A percentile compares a stretch with the other conserved stretches of the same genome.
These are phyloP conservation scores for Spisula solida DNA, from an alignment of 2,888 invertebrate species.

Conservation along the genomic window DNA sequence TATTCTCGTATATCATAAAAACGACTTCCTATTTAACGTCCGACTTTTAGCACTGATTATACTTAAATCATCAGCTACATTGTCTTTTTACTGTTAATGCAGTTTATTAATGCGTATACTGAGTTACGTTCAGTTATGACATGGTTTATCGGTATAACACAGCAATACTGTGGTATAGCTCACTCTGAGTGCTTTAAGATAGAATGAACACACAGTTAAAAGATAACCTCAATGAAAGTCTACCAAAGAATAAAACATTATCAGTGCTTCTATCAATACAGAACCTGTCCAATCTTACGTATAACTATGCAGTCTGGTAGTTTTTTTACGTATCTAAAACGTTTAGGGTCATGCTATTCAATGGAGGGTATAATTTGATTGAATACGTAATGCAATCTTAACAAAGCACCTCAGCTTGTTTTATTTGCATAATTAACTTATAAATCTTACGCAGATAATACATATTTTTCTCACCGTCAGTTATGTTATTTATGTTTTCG, in stretches of 20 bases:
- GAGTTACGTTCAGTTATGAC: background rate
- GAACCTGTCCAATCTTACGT: background rate
- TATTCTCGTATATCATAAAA: background rate
- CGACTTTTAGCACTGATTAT: background rate
- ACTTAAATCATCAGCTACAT: background rate
- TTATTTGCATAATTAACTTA: background rate
- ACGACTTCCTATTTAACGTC: background rate
- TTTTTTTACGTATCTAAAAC: background rate
- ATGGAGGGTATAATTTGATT: slow-evolving; percentile 10
- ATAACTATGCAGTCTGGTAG: background rate
- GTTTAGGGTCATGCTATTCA: background rate
- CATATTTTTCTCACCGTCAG: too few species aligned
- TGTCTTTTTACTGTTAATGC: background rate
- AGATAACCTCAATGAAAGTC: slow-evolving; percentile 16
- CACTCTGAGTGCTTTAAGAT: background rate
- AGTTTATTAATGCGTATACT: background rate
- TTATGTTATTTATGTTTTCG: too few species aligned
- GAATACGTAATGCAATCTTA: background rate
- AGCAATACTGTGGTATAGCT: background rate
- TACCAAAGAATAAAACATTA: background rate
- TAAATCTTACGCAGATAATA: background rate
- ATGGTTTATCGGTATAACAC: background rate
- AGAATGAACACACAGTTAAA: background rate
- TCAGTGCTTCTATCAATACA: background rate
- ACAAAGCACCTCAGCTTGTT: background rate